Percentiles rank a stretch among this genome's conserved stretches.
Conservation (phyloP, 2,888 invertebrate species). For the Labia minor region DNA sequence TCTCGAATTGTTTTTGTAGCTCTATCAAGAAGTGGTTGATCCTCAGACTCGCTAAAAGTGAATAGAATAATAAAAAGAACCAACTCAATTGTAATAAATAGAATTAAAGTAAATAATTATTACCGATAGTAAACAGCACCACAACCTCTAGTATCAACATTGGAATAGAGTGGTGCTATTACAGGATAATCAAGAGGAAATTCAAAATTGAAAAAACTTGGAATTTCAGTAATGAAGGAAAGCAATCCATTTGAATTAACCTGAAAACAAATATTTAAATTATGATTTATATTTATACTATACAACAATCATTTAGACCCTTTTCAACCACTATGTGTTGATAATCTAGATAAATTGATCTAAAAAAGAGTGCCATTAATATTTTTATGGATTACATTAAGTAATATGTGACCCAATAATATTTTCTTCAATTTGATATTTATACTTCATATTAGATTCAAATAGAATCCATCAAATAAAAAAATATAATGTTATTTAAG, state of each 20-base stretch:
- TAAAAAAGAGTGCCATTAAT: too few relatives aligned
- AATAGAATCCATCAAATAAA: too few relatives aligned
- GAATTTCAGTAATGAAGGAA: conserved; percentile 79
- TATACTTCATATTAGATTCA: too few relatives aligned
- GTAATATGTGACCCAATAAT: too few relatives aligned
- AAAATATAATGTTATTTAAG: too few relatives aligned
- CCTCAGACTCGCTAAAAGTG: conserved; percentile 37
- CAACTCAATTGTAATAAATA: too few relatives aligned
- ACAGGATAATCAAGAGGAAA: conserved; percentile 82
- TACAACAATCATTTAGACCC: too few relatives aligned
- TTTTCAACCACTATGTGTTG: too few relatives aligned
- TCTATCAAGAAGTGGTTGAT: conserved; percentile 34
- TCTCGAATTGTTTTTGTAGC: conserved; percentile 60
- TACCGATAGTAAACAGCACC: conserved; percentile 62
- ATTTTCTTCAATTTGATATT: too few relatives aligned
- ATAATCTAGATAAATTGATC: too few relatives aligned
- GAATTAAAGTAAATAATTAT: not conserved
- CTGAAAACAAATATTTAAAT: too few relatives aligned
- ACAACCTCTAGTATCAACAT: conserved; percentile 67
- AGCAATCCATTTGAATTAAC: conserved; percentile 84
- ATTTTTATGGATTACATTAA: too few relatives aligned
- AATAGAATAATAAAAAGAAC: not conserved
- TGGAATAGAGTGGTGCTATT: conserved; percentile 83
- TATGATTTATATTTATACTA: not conserved
- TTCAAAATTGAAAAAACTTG: conserved; percentile 74